These are phyloP conservation scores for Aphelocoma californica DNA, from an alignment of 2,797 vertebrate genomes.

Conservation along the genomic window DNA sequence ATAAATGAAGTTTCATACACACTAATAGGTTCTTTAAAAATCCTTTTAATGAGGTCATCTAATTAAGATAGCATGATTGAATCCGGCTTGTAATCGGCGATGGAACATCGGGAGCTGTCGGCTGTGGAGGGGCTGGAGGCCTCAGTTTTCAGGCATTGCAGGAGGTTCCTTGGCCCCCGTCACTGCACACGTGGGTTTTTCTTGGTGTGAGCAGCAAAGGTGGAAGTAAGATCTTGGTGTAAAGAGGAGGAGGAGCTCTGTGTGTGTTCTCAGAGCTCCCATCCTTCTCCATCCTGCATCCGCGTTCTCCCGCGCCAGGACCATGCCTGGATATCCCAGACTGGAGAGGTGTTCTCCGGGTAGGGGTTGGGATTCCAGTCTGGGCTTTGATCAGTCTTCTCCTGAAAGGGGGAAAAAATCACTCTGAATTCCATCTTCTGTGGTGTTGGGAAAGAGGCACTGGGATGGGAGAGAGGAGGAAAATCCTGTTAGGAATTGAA, in stretches of 20 bases:
- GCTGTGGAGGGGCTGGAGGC: not conserved
- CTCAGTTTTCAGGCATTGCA: not conserved
- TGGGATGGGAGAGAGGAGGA: not conserved
- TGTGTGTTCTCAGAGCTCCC: not conserved
- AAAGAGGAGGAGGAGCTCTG: not conserved
- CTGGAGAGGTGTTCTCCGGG: not conserved
- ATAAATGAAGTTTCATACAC: conserved; percentile 9
- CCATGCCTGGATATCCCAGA: not conserved
- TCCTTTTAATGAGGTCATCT: conserved; percentile 41
- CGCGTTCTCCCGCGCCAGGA: accelerated
- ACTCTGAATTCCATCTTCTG: not conserved
- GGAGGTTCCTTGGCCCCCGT: not conserved
- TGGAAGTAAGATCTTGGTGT: not conserved
- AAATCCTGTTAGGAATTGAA: conserved; percentile 31
- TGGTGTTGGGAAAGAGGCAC: not conserved
- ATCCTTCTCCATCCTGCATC: not conserved
- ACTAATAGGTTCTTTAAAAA: conserved; percentile 21
- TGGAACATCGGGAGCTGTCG: not conserved
- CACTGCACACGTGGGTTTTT: not conserved
- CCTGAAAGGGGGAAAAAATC: not conserved
- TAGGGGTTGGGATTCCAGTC: not conserved
- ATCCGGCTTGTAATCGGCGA: accelerated
- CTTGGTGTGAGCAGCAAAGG: not conserved
- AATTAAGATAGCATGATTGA: conserved; percentile 19
- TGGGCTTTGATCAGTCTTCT: not conserved